Evolutionary conservation across 2,888 invertebrate species (phyloP).

Genomic region (Eupithecia centaureata): DNA sequence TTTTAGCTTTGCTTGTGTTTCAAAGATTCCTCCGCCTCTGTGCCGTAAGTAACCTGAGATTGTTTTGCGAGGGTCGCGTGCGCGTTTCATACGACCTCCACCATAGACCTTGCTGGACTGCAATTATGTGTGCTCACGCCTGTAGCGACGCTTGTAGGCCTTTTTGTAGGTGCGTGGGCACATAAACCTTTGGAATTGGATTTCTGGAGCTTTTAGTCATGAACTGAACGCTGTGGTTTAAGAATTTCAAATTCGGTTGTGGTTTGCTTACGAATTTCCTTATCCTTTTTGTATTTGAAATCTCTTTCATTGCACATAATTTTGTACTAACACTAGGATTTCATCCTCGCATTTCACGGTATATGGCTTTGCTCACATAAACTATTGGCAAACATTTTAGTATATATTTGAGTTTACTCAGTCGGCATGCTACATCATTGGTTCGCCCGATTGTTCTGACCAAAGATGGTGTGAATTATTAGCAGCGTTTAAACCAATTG

Average conservation of each 20-base stretch:
- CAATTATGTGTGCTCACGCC: constrained; percentile 62
- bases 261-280: constrained; percentile 11
- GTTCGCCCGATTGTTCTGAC: constrained; percentile 24
- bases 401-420: constrained; percentile 21
- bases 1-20: constrained; percentile 26
- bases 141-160: constrained; percentile 47
- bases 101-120: constrained; percentile 69
- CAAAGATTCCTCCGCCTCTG: constrained; percentile 44
- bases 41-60: constrained; percentile 67
- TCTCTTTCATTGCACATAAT: not conserved
- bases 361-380: constrained; percentile 12
- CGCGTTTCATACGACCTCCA: constrained; percentile 73
- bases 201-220: constrained; percentile 34
- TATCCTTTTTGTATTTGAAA: not conserved
- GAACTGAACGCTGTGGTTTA: constrained; percentile 12
- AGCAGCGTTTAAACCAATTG: constrained; percentile 26
- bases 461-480: constrained; percentile 29
- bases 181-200: constrained; percentile 34
- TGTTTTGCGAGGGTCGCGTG: constrained; percentile 74
- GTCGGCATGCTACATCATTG: constrained; percentile 19
- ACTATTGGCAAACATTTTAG: constrained; percentile 14
- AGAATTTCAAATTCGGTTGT: not conserved
- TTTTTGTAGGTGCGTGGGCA: constrained; percentile 45
- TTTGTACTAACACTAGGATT: not conserved
- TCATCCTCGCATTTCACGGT: constrained; percentile 9